A percentile compares a stretch with the other conserved stretches of the same genome.
Conservation (phyloP, 2,113 vertebrate species). For the Scolopax mira region DNA sequence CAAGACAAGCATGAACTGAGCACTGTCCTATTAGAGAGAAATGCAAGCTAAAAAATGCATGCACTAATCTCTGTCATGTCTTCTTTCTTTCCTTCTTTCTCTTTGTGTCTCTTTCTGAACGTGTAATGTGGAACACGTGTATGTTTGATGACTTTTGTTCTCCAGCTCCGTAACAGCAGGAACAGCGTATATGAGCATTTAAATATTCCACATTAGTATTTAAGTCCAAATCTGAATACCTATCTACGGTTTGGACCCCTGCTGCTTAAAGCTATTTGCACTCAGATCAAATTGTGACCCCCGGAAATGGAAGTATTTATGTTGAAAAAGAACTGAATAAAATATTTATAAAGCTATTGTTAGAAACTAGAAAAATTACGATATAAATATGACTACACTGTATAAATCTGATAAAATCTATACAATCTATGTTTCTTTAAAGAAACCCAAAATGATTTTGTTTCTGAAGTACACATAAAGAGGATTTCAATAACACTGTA, state of each 20-base stretch:
- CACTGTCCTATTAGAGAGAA: not conserved
- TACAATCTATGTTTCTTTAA: constrained; percentile 1
- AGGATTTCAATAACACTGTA: constrained; percentile 1
- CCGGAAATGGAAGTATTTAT: constrained; percentile 4
- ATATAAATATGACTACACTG: constrained; percentile 35
- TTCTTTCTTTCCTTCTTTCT: not conserved
- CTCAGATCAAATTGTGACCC: constrained; percentile 41
- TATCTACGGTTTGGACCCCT: not conserved
- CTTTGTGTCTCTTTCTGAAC: not conserved
- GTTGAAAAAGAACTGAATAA: not conserved
- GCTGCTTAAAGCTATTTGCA: constrained; percentile 25
- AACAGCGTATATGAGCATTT: not conserved
- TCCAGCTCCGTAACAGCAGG: not conserved
- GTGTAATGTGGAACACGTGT: not conserved
- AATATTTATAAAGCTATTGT: constrained; percentile 39
- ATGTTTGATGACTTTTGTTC: not conserved
- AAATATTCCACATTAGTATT: not conserved
- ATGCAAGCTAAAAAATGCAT: not conserved
- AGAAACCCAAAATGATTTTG: not conserved
- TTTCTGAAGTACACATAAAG: constrained; percentile 30
- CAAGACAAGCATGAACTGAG: not conserved
- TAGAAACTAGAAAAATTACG: constrained; percentile 11
- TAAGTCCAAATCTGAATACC: not conserved
- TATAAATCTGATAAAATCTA: constrained; percentile 49
- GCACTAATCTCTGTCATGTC: not conserved